These are phyloP conservation scores for Chironomus tentans DNA, from an alignment of 2,888 invertebrate species.

Conservation along the genomic window DNA sequence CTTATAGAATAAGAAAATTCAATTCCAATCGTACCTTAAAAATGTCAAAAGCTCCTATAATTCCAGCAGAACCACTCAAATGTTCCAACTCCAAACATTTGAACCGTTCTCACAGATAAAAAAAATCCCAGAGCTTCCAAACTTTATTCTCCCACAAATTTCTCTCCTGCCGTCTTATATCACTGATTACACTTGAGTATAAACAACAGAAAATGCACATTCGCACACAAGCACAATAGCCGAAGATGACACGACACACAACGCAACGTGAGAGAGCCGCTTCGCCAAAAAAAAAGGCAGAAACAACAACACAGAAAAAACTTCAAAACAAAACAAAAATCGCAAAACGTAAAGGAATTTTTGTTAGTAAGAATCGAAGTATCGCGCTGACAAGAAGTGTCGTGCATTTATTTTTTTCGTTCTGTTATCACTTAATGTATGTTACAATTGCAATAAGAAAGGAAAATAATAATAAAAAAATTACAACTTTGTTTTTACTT, in stretches of 20 bases:
- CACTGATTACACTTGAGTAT: not conserved
- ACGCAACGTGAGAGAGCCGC: not conserved
- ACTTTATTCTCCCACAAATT: not conserved
- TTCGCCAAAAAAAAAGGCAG: not conserved
- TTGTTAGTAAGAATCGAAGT: constrained; percentile 20
- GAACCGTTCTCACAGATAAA: not conserved
- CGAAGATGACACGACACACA: not conserved
- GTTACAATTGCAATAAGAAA: not conserved
- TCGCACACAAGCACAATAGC: not conserved
- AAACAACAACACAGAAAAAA: not conserved
- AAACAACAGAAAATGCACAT: not conserved
- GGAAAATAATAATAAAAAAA: not conserved
- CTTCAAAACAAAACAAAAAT: constrained; percentile 22
- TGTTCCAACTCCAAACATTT: not conserved
- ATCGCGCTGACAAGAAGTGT: constrained; percentile 12
- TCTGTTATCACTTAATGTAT: constrained; percentile 23
- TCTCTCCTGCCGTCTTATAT: not conserved
- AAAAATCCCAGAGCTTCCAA: not conserved
- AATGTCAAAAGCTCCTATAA: too few relatives aligned
- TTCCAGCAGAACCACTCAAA: too few relatives aligned
- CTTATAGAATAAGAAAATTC: too few relatives aligned
- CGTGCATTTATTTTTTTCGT: constrained; percentile 6
- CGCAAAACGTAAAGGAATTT: constrained; percentile 19
- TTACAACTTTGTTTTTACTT: not conserved
- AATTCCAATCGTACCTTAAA: too few relatives aligned